Evolutionary conservation across 2,113 vertebrate genomes (phyloP).

Genomic region (Barnardius zonarius): DNA sequence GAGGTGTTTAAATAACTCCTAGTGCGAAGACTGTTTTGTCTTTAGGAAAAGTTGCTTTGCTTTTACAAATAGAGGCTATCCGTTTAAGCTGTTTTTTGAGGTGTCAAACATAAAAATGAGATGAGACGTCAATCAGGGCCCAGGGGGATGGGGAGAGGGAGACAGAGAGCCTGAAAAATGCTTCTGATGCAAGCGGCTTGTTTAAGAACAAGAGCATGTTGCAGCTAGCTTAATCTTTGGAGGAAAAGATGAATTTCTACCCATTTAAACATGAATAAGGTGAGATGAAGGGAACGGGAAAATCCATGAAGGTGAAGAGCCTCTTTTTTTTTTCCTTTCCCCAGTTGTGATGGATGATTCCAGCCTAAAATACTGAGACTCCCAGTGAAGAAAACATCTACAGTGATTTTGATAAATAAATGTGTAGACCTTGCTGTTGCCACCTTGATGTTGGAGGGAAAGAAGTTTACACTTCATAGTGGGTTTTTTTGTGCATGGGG

Average conservation of each 20-base stretch:
- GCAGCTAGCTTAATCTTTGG: slow-evolving; percentile 22
- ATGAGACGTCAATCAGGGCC: neutral
- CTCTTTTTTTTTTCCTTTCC: neutral
- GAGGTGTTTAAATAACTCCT: neutral
- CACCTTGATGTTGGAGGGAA: neutral
- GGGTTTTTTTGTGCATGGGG: neutral
- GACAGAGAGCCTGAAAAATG: slow-evolving; percentile 49
- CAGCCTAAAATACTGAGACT: slow-evolving; percentile 19
- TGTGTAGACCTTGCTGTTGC: slow-evolving; percentile 36
- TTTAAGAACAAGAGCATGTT: neutral
- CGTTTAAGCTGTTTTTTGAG: slow-evolving; percentile 2
- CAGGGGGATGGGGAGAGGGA: neutral
- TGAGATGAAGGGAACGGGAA: neutral
- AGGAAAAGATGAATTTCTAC: slow-evolving; percentile 66
- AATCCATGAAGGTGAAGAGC: slow-evolving; percentile 52
- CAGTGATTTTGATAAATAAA: slow-evolving; percentile 58
- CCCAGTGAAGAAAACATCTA: slow-evolving; percentile 33
- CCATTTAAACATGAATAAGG: slow-evolving; percentile 52
- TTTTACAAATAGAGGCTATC: slow-evolving; percentile 9
- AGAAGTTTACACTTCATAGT: neutral
- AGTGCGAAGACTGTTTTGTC: neutral
- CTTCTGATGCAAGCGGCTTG: neutral
- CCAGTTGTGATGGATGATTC: slow-evolving; percentile 48
- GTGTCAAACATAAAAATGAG: slow-evolving; percentile 39
- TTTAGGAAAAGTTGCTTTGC: slow-evolving; percentile 22